These are phyloP conservation scores for Semnornis frantzii DNA, from an alignment of 2,113 vertebrate species.

Conservation along the genomic window DNA sequence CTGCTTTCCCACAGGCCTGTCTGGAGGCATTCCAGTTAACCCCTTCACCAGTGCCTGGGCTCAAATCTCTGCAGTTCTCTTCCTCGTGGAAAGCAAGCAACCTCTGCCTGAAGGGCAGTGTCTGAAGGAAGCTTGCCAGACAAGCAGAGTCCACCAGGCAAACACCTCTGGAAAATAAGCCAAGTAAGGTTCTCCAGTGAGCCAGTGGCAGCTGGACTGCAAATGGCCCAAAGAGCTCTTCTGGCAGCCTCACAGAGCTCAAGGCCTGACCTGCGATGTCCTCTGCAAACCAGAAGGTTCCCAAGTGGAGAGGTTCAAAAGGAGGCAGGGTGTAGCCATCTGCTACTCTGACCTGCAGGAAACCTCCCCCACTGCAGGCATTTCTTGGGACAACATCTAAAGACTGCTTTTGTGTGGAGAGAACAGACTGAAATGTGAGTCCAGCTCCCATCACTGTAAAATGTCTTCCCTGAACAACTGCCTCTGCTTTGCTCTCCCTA, in stretches of 20 bases:
- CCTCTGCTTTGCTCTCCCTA: accelerated
- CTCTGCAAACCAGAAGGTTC: background rate
- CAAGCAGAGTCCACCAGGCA: background rate
- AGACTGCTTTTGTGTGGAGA: background rate
- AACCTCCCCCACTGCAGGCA: accelerated
- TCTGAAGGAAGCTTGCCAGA: background rate
- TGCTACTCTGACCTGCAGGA: background rate
- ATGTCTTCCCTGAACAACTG: too few species aligned
- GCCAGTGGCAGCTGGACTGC: background rate
- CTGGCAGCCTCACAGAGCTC: background rate
- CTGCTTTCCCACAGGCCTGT: background rate
- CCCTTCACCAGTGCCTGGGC: background rate
- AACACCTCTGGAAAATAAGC: background rate
- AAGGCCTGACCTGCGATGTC: background rate
- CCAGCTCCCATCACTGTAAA: background rate
- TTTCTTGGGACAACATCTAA: background rate
- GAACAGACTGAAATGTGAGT: background rate
- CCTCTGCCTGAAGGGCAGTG: background rate
- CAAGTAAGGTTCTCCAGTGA: background rate
- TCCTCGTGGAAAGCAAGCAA: background rate
- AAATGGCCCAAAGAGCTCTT: background rate
- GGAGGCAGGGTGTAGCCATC: background rate
- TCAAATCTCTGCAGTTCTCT: background rate
- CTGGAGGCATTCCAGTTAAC: background rate
- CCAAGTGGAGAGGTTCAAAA: background rate